Conservation (phyloP, 2,888 invertebrate genomes). For the Chalcis sispes region DNA sequence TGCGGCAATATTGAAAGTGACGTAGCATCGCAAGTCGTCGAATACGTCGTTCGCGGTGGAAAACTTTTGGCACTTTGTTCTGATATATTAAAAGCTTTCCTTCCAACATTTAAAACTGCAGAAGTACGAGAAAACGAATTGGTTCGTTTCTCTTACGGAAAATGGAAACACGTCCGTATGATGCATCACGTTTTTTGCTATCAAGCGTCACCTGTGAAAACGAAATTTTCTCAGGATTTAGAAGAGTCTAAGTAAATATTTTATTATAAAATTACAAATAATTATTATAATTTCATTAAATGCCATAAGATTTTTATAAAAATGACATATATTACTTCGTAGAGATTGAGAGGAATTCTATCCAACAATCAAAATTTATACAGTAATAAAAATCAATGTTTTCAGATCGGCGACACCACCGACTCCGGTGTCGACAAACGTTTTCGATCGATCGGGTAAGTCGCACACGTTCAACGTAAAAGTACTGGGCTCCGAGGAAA, state of each 20-base stretch:
- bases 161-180: conserved; percentile 90
- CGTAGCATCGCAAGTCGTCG: conserved; percentile 82
- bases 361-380: not conserved
- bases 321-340: too few relatives aligned
- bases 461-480: conserved; percentile 85
- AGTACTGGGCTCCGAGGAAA: conserved; percentile 89
- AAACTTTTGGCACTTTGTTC: conserved; percentile 88
- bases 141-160: conserved; percentile 89
- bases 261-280: not conserved
- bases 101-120: conserved; percentile 89
- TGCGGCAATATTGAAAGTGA: conserved; percentile 85
- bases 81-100: conserved; percentile 85
- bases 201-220: conserved; percentile 89
- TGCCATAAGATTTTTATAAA: too few relatives aligned
- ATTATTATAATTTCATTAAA: too few relatives aligned
- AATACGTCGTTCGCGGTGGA: conserved; percentile 86
- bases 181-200: conserved; percentile 94
- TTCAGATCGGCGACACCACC: conserved; percentile 63
- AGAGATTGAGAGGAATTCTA: too few relatives aligned
- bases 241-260: conserved; percentile 77
- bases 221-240: conserved; percentile 87
- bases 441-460: conserved; percentile 76
- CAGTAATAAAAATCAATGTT: conserved; percentile 20
- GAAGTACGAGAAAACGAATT: conserved; percentile 91
- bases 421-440: conserved; percentile 69